Evolutionary conservation across 2,113 vertebrate genomes (phyloP).

Genomic region (Oenanthe oenanthe): DNA sequence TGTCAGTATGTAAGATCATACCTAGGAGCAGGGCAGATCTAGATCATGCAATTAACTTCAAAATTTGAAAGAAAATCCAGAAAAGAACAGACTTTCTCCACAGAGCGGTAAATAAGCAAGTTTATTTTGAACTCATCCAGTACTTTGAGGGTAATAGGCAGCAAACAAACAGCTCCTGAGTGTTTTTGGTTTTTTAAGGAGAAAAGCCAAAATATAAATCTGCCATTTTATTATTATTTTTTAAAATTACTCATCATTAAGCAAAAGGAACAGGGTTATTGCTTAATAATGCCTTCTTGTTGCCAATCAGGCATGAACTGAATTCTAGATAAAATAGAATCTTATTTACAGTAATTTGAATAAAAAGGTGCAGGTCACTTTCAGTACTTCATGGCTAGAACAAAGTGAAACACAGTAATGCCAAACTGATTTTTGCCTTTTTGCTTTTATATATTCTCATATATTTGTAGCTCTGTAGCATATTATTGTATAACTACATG

Average conservation of each 20-base stretch:
- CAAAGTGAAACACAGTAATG: neutral
- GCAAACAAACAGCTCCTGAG: rapidly evolving
- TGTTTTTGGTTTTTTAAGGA: neutral
- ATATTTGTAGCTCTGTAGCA: neutral
- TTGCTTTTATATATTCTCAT: neutral
- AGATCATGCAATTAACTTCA: neutral
- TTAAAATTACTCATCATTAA: neutral
- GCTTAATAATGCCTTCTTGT: neutral
- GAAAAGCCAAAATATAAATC: neutral
- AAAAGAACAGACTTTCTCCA: neutral
- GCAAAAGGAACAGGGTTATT: neutral
- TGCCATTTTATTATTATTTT: neutral
- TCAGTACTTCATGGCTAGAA: neutral
- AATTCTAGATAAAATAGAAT: neutral
- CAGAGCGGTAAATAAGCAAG: neutral
- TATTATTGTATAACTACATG: neutral
- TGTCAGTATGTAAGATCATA: neutral
- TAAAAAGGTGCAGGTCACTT: neutral
- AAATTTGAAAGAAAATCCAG: neutral
- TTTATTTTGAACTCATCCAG: neutral
- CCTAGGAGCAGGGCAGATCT: neutral
- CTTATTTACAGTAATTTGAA: neutral
- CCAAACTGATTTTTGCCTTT: neutral
- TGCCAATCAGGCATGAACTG: neutral
- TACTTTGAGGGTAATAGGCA: neutral